Evolutionary conservation across 2,888 invertebrate genomes (phyloP).

Genomic region (Pharmacophagus antenor): DNA sequence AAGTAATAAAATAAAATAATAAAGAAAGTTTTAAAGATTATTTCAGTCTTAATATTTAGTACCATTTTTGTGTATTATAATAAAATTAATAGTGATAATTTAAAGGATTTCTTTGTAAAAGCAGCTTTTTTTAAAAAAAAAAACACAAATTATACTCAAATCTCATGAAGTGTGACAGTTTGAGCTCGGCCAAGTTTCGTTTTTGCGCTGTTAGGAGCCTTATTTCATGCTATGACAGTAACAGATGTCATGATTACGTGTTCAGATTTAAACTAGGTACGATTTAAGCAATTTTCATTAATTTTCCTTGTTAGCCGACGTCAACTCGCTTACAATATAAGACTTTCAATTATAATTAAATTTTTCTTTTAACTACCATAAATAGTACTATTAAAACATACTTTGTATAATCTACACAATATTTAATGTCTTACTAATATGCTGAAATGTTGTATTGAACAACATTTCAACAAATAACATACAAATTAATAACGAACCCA

Average conservation of each 20-base stretch:
- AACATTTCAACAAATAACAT: too few species aligned
- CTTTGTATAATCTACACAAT: too few species aligned
- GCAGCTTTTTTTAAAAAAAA: not conserved
- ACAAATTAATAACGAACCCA: too few species aligned
- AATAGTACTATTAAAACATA: not conserved
- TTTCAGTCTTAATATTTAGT: too few species aligned
- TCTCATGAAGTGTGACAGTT: slow-evolving; percentile 15
- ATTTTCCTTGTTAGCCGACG: not conserved
- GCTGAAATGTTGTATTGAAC: too few species aligned
- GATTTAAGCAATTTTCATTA: slow-evolving; percentile 5
- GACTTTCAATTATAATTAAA: too few species aligned
- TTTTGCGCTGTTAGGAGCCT: slow-evolving; percentile 2
- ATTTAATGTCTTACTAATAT: too few species aligned
- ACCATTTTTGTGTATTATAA: not conserved
- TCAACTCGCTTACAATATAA: not conserved
- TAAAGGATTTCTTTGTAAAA: not conserved
- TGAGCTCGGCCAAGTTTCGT: slow-evolving; percentile 17
- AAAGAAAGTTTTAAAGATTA: too few species aligned
- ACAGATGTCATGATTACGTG: slow-evolving; percentile 14
- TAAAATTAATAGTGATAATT: not conserved
- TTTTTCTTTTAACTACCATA: not conserved
- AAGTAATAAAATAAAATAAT: too few species aligned
- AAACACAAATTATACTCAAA: slow-evolving; percentile 10
- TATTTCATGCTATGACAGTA: slow-evolving; percentile 17
- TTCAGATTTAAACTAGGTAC: slow-evolving; percentile 6